Evolutionary conservation across 2,888 invertebrate species (phyloP).

Genomic region (Plusia festucae): DNA sequence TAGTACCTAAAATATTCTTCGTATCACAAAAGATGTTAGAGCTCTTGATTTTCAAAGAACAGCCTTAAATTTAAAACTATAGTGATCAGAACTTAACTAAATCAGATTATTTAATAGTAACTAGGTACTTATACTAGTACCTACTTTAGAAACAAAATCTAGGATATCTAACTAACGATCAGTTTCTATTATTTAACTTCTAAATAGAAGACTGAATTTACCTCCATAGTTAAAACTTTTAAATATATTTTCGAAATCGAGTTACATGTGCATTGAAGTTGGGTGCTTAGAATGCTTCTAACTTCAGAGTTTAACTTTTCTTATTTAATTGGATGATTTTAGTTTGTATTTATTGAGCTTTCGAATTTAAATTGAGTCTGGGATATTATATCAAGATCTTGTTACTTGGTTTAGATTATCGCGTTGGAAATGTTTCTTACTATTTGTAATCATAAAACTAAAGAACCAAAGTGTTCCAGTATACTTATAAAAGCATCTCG

Average conservation of each 20-base stretch:
- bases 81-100: neutral
- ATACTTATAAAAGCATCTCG: constrained; percentile 13
- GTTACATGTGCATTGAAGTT: constrained; percentile 15
- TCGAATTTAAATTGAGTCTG: constrained; percentile 21
- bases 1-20: neutral
- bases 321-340: neutral
- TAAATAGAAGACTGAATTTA: constrained; percentile 19
- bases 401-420: neutral
- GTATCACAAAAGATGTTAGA: neutral
- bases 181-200: constrained; percentile 35
- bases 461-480: neutral
- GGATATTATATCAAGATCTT: constrained; percentile 19
- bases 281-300: constrained; percentile 20
- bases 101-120: neutral
- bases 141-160: neutral
- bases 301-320: constrained; percentile 22
- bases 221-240: constrained; percentile 32
- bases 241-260: constrained; percentile 28
- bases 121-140: neutral
- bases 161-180: constrained; percentile 38
- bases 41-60: neutral
- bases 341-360: constrained; percentile 40
- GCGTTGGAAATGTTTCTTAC: neutral
- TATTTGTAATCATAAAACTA: neutral
- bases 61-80: neutral